These are phyloP conservation scores for Poliocrania exsul DNA, from an alignment of 2,797 vertebrate species.

Conservation along the genomic window DNA sequence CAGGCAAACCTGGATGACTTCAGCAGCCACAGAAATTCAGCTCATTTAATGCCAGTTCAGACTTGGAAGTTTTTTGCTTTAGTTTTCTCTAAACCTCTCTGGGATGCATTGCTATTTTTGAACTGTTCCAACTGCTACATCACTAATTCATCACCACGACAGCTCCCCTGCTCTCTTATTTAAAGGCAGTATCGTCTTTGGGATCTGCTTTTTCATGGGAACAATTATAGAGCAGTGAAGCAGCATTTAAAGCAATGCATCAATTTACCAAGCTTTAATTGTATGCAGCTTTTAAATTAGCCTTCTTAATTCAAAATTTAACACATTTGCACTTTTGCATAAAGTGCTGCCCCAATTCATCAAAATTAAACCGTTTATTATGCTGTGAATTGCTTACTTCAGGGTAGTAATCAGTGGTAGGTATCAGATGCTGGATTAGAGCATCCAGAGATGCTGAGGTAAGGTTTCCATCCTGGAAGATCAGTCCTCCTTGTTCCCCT, in stretches of 20 bases:
- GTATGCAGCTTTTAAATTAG: constrained; percentile 43
- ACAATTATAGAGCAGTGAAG: not conserved
- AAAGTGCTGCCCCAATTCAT: constrained; percentile 30
- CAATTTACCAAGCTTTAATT: constrained; percentile 15
- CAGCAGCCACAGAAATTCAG: constrained; percentile 3
- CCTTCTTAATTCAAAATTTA: constrained; percentile 45
- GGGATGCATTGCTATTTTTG: not conserved
- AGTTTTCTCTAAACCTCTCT: not conserved
- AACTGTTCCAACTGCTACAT: not conserved
- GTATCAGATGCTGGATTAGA: constrained; percentile 90
- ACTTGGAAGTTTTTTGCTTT: not conserved
- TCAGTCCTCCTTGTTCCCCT: constrained; percentile 79
- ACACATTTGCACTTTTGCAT: constrained; percentile 43
- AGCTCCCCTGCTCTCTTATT: not conserved
- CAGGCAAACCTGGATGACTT: not conserved
- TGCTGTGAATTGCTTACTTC: constrained; percentile 79
- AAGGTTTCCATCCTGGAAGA: constrained; percentile 85
- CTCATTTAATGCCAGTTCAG: not conserved
- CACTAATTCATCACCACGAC: not conserved
- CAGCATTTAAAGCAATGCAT: constrained; percentile 30
- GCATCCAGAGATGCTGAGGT: constrained; percentile 91
- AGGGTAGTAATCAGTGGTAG: constrained; percentile 91
- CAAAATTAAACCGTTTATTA: constrained; percentile 42
- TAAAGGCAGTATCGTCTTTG: constrained; percentile 19
- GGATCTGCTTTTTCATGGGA: constrained; percentile 32